Evolutionary conservation across 2,888 invertebrate genomes (phyloP), one percentile per base, ranked within the genome.

Genomic region (Gisinianus flammeolus): DNA sequence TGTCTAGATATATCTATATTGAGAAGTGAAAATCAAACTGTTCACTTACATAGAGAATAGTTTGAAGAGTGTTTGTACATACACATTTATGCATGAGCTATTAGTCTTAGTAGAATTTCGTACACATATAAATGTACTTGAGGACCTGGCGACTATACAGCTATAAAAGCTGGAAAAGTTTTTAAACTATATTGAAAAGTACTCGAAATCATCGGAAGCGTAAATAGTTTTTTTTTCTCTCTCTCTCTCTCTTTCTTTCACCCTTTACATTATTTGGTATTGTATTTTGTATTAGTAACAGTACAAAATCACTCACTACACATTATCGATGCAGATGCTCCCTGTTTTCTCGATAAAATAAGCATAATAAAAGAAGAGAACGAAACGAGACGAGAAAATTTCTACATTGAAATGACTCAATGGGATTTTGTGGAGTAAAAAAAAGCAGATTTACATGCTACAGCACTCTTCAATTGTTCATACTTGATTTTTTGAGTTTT

Each of bases 131-230:
- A 8, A 12, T 35, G 35, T 12, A 12, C 35, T 35, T 35, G 35
- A 35, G 12, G 35, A 12, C 10, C 19, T 58, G n/a, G 19, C 5
- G 5, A 58, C 6, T 22, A 4, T 1, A 24, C 26, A 64, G 19
- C 44, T 44, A 16, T 12, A 44, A 44, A 19, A 44, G 19, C 44
- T 12, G 44, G 16, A 44, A 44, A 44, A 44, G 44, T 44, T 44
- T 44, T 44, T 44, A 44, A 44, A 44, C 44, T 44, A 44, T 12
- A 56, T 64, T 64, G 64, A 22, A 22, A 35, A 35, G 35, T 44
- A 68, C 68, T 68, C 26, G 68, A 68, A 68, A 68, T 68, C 44
- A 68, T 35, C 4, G 68, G 35, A 68, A 68, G 68, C 35, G 68
- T 68, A 68, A 35, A 68, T 30, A 69, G 44, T 31, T 69, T 28